phyloP scores from a whole-genome alignment of 2,888 invertebrate species.

The Bombylius major region DNA sequence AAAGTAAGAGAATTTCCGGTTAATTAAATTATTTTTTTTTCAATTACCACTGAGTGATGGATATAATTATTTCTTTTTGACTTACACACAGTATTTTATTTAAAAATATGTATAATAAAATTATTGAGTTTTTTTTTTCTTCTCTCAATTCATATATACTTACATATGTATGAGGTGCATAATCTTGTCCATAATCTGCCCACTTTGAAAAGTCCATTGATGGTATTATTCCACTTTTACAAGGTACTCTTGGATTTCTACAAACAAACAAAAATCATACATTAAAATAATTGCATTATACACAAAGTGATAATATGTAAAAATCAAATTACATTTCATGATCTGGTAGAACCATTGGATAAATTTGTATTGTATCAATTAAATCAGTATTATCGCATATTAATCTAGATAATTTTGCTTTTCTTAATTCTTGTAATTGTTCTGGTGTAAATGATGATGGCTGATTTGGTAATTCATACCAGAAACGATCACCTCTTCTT shows the following conservation, averaged over 20 bases:
- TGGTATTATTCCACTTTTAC: constrained; percentile 77
- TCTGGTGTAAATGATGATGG: constrained; percentile 83
- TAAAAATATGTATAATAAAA: too few relatives aligned
- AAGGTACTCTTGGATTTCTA: constrained; percentile 88
- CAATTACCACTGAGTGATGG: too few relatives aligned
- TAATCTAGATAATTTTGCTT: constrained; percentile 64
- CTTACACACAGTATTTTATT: too few relatives aligned
- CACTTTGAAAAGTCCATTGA: constrained; percentile 80
- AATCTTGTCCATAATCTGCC: constrained; percentile 56
- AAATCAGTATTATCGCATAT: constrained; percentile 89
- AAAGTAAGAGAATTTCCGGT: not conserved
- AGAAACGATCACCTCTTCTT: constrained; percentile 82
- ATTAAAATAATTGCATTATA: not conserved
- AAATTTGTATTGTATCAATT: constrained; percentile 80
- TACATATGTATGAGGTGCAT: constrained; percentile 48
- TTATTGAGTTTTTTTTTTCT: too few relatives aligned
- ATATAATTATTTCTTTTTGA: too few relatives aligned
- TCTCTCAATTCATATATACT: constrained; percentile 33
- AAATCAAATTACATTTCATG: constrained; percentile 64
- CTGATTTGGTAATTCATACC: constrained; percentile 86
- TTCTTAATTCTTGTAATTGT: constrained; percentile 71
- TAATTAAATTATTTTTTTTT: too few relatives aligned
- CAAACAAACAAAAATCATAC: constrained; percentile 20
- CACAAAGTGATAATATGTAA: too few relatives aligned
- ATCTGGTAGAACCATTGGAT: constrained; percentile 85